These are phyloP conservation scores for Scaptomyza pallida DNA, from an alignment of 1,140 invertebrate genomes.

Conservation along the genomic window DNA sequence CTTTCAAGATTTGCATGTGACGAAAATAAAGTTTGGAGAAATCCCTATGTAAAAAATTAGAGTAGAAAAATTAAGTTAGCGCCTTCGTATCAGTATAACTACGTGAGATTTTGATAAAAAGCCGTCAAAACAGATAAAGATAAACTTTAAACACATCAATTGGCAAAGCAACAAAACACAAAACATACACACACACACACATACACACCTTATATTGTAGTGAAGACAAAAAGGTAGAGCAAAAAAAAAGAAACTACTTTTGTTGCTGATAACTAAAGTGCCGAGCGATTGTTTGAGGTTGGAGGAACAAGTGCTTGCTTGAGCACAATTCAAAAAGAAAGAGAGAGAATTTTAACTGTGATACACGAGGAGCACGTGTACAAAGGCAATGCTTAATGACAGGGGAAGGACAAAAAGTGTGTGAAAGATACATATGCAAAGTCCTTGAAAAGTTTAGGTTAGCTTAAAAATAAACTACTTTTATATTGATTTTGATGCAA, in stretches of 20 bases:
- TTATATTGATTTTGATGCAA: too few relatives aligned
- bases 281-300: slow-evolving; percentile 23
- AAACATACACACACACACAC: too few relatives aligned
- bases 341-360: neutral
- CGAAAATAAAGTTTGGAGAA: slow-evolving; percentile 23
- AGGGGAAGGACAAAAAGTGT: neutral
- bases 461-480: too few relatives aligned
- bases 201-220: slow-evolving; percentile 38
- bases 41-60: slow-evolving; percentile 2
- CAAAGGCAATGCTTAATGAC: neutral
- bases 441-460: neutral
- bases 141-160: slow-evolving; percentile 33
- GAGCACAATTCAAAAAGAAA: neutral
- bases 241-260: slow-evolving; percentile 53
- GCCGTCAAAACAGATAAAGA: slow-evolving; percentile 49
- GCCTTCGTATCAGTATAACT: slow-evolving; percentile 44
- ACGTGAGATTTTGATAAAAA: slow-evolving; percentile 77
- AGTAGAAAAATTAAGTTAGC: slow-evolving; percentile 36
- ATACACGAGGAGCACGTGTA: slow-evolving; percentile 1
- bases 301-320: slow-evolving; percentile 18
- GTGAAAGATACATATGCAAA: neutral
- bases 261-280: slow-evolving; percentile 54
- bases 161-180: slow-evolving; percentile 33
- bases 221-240: slow-evolving; percentile 23
- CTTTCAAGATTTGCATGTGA: slow-evolving; percentile 59